Base-by-base conservation (phyloP, 2,113 vertebrate genomes). In the Scatophagus argus region DNA sequence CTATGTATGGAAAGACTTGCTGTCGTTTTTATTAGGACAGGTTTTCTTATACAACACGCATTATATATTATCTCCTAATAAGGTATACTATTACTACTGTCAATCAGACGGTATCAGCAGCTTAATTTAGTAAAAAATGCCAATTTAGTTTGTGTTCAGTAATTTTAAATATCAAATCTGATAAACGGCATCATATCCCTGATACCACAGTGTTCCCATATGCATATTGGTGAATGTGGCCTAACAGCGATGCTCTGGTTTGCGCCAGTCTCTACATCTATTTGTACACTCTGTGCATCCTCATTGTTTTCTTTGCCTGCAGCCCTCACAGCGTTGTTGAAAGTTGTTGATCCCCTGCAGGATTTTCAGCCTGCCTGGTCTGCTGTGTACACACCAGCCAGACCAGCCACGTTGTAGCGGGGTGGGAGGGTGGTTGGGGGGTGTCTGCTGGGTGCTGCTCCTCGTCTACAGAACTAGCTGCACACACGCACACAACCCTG, bases 321-420 rank as follows among this genome's bases (percentile, higher is more conserved):
- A 84, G 77, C 65, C 49, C 54, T 87, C 60, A 51, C 81, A 74
- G 71, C 23, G 61, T 60, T 87, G 81, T 60, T 74, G 62, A 73
- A 64, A 76, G 59, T 77, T 85, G 84, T 80, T 80, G 86, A 83
- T 89, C 77, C 84, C 74, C 59, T 9, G 80, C 71, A 81, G 79
- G 71, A 75, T 88, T 70, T 72, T 83, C 84, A 83, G 71, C 44
- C 74, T 58, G 76, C 54, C 62, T 54, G 19, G 55, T 62, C 64
- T 80, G 82, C 75, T 83, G 77, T 79, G 80, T 77, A 75, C 80
- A 87, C 74, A 86, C 64, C 51, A 74, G 61, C 74, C 77, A 67
- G 46, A 41, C 74, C 63, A 55, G 76, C 29, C 76, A 85, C 74
- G 77, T 83, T 81, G 9, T 6, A n/a, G 44, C 6, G 31, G 2